Evolutionary conservation across 2,888 invertebrate genomes (phyloP), one percentile per base, ranked within the genome.

Genomic region (Parapristionchus giblindavisi): DNA sequence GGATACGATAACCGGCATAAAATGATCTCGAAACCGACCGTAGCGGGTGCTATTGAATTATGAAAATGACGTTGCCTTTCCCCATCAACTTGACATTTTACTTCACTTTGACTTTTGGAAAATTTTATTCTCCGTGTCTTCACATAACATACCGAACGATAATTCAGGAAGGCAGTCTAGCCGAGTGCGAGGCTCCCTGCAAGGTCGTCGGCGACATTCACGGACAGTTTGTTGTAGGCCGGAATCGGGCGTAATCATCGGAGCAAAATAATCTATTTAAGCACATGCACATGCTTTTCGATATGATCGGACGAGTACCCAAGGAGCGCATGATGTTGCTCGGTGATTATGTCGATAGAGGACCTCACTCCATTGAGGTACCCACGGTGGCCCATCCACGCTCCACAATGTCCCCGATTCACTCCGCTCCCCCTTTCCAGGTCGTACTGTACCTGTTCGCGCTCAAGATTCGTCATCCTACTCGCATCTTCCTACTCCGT

Each of bases 321-420:
- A 75, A 81, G 68, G 83, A 84, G 76, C 76, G 76, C 34, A 75
- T 81, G 68, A 75, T 84, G 73, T 84, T 84, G 74, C 75, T 85
- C 34, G 85, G 85, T 11, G 85, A 85, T 76, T 85, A 85, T 60
- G 83, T 85, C 1, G 85, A 85, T 73, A 79, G 85, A 36, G 85
- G 85, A 70, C 85, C 85, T 68, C 83, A 83, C 61, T 82, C 83
- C 72, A 79, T 83, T 72, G 85, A 85, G 75, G 79, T 78, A n/a
- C n/a, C n/a, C n/a, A n/a, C 21, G 48, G 43, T 43, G 43, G 8
- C 43, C 17, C 43, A 43, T 43, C 17, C 43, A 8, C 43, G 43
- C 43, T 43, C 43, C 43, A n/a, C 11, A 1, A 3, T 58, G 58
- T 27, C 58, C 58, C 58, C 58, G 29, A 0, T 3, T 2, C 54